These are phyloP conservation scores for Panthera uncia DNA, from an alignment of 2,113 vertebrate species.

Conservation along the genomic window DNA sequence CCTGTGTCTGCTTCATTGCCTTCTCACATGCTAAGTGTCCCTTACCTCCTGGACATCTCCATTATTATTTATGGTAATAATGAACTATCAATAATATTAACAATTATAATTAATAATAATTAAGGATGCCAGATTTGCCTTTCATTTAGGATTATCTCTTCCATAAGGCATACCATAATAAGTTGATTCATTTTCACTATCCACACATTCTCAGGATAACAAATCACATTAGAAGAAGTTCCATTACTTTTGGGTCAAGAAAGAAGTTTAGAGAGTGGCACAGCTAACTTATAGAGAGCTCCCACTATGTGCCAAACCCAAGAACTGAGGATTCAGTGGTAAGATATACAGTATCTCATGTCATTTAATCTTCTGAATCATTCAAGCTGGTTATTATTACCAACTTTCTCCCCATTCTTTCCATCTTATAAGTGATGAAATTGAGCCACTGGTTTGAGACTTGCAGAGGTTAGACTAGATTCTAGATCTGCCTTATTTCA, in stretches of 20 bases:
- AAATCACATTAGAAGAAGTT: background rate
- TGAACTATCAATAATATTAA: background rate
- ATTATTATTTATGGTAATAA: background rate
- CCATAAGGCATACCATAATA: background rate
- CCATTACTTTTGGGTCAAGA: background rate
- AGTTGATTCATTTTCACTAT: background rate
- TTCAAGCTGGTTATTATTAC: background rate
- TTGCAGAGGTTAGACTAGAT: background rate
- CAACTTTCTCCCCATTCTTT: background rate
- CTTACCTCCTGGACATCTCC: background rate
- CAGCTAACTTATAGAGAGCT: background rate
- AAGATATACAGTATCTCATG: background rate
- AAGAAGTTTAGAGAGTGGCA: background rate
- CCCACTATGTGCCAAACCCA: background rate
- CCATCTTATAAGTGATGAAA: background rate
- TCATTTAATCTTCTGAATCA: background rate
- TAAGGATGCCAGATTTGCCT: background rate
- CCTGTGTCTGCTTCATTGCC: background rate
- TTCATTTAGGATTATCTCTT: background rate
- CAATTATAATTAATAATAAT: background rate
- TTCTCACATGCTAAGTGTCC: fast-evolving
- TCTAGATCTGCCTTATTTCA: background rate
- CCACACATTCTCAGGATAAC: background rate
- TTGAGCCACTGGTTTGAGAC: background rate
- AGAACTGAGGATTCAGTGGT: background rate